phyloP scores from a whole-genome alignment of 1,140 invertebrate species.

The Eufriesea mexicana region DNA sequence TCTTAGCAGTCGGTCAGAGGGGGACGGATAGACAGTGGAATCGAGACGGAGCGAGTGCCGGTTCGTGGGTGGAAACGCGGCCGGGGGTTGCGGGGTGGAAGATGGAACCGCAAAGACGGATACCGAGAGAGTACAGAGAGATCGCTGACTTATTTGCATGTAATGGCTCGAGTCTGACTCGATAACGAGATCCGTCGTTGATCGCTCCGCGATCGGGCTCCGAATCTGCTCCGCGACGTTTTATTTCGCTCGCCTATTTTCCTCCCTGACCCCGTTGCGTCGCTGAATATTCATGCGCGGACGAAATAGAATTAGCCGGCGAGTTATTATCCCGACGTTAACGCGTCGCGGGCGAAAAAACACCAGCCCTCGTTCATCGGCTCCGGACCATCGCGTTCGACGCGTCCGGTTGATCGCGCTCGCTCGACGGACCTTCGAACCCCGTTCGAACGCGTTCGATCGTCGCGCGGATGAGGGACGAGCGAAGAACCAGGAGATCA shows the following conservation, averaged over 20 bases:
- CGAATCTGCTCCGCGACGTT: not conserved
- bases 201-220: not conserved
- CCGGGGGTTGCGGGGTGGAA: slow-evolving; percentile 30
- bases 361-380: no score
- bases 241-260: slow-evolving; percentile 1
- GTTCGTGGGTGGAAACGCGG: slow-evolving; percentile 43
- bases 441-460: not conserved
- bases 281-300: not conserved
- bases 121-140: slow-evolving; percentile 70
- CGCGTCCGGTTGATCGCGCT: no score
- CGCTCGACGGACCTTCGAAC: no score
- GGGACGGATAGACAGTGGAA: slow-evolving; percentile 40
- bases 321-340: not conserved
- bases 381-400: no score
- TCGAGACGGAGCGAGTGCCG: slow-evolving; percentile 16
- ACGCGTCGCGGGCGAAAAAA: not conserved
- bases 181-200: slow-evolving; percentile 58
- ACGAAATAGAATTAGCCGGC: not conserved
- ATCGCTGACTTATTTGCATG: slow-evolving; percentile 80
- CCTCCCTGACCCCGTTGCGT: not conserved
- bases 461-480: not conserved
- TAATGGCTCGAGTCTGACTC: slow-evolving; percentile 75
- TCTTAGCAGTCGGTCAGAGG: slow-evolving; percentile 63
- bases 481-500: not conserved
- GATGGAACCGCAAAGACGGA: slow-evolving; percentile 61